Evolutionary conservation across 2,797 vertebrate species (phyloP), one percentile per base, ranked within the genome.

Genomic region (Lagodon rhomboides): DNA sequence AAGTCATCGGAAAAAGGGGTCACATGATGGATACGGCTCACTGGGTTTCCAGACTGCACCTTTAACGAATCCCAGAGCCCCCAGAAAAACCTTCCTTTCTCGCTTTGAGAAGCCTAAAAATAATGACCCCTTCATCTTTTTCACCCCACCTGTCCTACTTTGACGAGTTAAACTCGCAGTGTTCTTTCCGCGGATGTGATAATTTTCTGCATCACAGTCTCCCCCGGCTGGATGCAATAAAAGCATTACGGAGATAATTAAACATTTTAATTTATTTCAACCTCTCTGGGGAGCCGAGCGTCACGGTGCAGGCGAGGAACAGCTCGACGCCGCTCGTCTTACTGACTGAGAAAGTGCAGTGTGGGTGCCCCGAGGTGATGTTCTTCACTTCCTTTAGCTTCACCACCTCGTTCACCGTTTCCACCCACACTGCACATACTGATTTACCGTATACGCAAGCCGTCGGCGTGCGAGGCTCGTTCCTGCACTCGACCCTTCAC

Each of bases 191-290:
- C 10, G 13, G 25, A 65, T 51, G 61, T 76, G 0, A 54, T 51
- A 0, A 55, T 58, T 34, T 64, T 56, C 58, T 61, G 47, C 59
- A 47, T 64, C 64, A 67, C 70, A 20, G 18, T 58, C 51, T 66
- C 54, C 53, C 53, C 16, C 15, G 47, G 47, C 59, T 46, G 59
- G 38, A 71, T 66, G 50, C 68, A 63, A 72, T 46, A 3, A 70
- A 73, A 72, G 12, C 49, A 11, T 23, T 12, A 43, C 72, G 50
- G 55, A 77, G 70, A 83, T 84, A 58, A 87, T 75, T 65, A 55
- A 73, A 62, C 25, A 22, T 68, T 74, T 73, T 41, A 66, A 82
- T 82, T 61, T 12, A 54, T 62, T 69, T 66, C 25, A 56, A 34
- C 56, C 53, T 80, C 51, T 83, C 69, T 18, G 6, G 56, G 25